These are phyloP conservation scores for Euschistus heros DNA, from an alignment of 1,140 invertebrate genomes.

Conservation along the genomic window DNA sequence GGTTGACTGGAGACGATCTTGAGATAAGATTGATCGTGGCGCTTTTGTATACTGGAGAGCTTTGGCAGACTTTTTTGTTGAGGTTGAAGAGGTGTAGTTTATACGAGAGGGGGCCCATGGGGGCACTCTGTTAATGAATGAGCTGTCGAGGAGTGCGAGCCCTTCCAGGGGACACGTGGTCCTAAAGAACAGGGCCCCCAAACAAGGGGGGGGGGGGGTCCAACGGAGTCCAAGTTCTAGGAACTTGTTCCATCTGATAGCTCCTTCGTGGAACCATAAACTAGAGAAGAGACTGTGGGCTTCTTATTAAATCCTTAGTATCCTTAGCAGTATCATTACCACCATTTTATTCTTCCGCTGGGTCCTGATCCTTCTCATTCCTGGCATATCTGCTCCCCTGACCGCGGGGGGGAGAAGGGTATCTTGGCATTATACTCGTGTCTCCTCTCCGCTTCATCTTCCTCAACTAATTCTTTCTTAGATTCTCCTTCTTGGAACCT, in stretches of 20 bases:
- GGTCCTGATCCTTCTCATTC: conserved; percentile 1
- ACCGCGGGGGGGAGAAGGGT: neutral
- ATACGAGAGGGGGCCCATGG: no score
- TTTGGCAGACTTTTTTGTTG: no score
- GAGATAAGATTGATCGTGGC: no score
- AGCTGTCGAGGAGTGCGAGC: no score
- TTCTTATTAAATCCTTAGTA: neutral
- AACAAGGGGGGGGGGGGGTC: no score
- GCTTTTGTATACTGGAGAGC: no score
- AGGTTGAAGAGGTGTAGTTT: no score
- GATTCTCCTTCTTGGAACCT: no score
- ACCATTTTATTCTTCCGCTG: conserved; percentile 3
- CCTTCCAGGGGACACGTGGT: neutral
- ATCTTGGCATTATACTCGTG: neutral
- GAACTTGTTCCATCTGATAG: conserved; percentile 19
- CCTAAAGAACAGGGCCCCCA: conserved; percentile 3
- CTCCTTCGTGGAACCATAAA: conserved; percentile 16
- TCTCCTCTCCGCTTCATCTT: neutral
- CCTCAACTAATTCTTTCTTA: neutral
- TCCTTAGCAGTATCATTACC: conserved; percentile 7
- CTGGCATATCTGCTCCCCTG: conserved; percentile 28
- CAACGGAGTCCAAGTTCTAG: neutral
- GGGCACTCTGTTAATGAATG: no score
- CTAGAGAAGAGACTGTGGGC: neutral
- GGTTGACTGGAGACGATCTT: no score